These are phyloP conservation scores for Drosophila truncata DNA, from an alignment of 1,140 invertebrate species.

Conservation along the genomic window DNA sequence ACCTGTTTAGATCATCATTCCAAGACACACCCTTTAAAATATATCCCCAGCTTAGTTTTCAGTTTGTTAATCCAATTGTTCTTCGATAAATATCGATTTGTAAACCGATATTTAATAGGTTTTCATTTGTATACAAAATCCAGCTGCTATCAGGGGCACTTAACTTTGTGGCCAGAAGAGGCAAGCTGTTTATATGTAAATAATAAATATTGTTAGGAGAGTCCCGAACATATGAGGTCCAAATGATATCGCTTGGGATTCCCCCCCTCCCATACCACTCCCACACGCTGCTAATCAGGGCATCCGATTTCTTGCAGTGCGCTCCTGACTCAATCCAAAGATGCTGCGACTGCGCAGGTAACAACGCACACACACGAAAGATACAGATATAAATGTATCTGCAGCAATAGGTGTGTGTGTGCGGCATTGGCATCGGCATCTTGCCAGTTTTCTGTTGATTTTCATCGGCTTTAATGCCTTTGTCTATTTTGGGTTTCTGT, in stretches of 20 bases:
- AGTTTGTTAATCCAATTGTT: not conserved
- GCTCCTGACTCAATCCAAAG: slow-evolving; percentile 45
- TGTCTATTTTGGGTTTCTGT: slow-evolving; percentile 77
- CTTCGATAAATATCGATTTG: not conserved
- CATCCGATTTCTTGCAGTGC: slow-evolving; percentile 46
- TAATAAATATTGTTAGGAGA: not conserved
- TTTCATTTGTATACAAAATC: slow-evolving; percentile 15
- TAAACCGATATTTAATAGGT: slow-evolving; percentile 22
- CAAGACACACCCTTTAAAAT: not conserved
- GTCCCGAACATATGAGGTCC: slow-evolving; percentile 2
- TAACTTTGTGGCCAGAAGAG: slow-evolving; percentile 13
- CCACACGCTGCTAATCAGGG: slow-evolving; percentile 19
- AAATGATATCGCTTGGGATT: not conserved
- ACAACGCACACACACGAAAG: slow-evolving; percentile 30
- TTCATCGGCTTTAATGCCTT: slow-evolving; percentile 60
- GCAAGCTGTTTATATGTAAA: not conserved
- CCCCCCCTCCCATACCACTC: not conserved
- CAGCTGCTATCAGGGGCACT: slow-evolving; percentile 16
- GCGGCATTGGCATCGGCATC: slow-evolving; percentile 55
- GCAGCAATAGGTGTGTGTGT: slow-evolving; percentile 12
- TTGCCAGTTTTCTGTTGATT: slow-evolving; percentile 58
- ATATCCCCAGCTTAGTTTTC: not conserved
- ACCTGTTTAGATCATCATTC: not conserved
- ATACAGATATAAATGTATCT: slow-evolving; percentile 19
- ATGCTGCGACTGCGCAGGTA: slow-evolving; percentile 64